Evolutionary conservation across 2,113 vertebrate species (phyloP), one percentile per base, ranked within the genome.

Genomic region (Microcebus griseorufus): DNA sequence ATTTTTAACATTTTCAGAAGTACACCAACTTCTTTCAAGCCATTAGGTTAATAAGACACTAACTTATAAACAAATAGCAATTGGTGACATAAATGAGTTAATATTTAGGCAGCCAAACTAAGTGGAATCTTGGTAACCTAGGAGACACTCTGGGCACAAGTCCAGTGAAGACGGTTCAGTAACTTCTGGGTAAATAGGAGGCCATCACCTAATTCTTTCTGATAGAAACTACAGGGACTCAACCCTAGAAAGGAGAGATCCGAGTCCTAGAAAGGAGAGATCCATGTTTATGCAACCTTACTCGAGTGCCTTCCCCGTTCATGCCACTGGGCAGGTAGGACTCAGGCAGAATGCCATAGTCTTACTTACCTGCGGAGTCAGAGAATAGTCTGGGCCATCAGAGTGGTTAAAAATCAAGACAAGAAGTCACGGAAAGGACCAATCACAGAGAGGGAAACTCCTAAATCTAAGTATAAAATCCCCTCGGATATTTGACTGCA

Each of bases 1-100:
- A 70, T 75, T 92, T 83, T 90, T 39, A 42, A 42, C 27, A 14
- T 95, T 39, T 96, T 86, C 86, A 93, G 75, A 87, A 93, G 8
- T 80, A 20, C 3, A 73, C 58, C 88, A 93, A 34, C 20, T 87
- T 92, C 51, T 94, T 92, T 94, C 64, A 51, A 51, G 22, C 14
- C 53, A 62, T 62, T 23, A 60, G 9, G 62, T 78, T 93, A 93
- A 37, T 79, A 64, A 80, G 62, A 51, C 73, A 82, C 34, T 92
- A 82, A 91, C 65, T 78, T 86, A 84, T 60, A 42, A 88, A 78
- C 62, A 79, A 29, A 86, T 39, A 58, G 62, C 69, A 53, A 10
- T 32, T 62, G 62, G n/a, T n/a, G 42, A 94, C 64, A 34, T 78
- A 84, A 84, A 72, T 62, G 2, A 92, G 25, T 73, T 94, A 62